Base-by-base conservation (phyloP, 2,113 vertebrate genomes). In the Leptodactylus fuscus region DNA sequence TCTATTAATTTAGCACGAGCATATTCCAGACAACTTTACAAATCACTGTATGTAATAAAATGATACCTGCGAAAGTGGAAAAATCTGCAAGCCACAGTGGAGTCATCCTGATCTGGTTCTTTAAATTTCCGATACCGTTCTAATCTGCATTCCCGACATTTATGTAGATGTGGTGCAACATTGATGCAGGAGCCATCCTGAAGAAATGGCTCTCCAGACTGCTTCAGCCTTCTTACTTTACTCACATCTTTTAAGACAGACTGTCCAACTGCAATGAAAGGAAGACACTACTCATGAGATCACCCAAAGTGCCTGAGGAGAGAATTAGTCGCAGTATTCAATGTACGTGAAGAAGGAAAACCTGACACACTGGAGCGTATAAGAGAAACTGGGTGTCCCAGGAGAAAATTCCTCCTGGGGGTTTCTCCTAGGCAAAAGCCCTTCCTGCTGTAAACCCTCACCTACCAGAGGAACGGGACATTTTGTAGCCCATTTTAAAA, bases 171-270 rank as follows among this genome's bases (percentile, higher is more conserved):
- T 73, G 98, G 98, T 3, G 98, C 98, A 70, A 99, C 98, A 0
- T 97, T 99, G 92, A 99, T 99, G 89, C 98, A 99, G 22, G 98
- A 99, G 51, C 97, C 98, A 73, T 99, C 98, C 90, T 99, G 98
- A 60, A 99, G 95, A 91, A 99, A 99, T 32, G 98, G 96, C 90
- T 99, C 98, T 46, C 98, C 98, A 2, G 97, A 98, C 91, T 98
- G 98, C 90, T 99, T 99, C 89, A 99, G 91, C 89, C 97, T 97
- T 80, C 97, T 97, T 83, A 99, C 97, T 90, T 99, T 99, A 88
- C 95, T 96, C 90, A 97, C 94, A 87, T 99, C 98, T 92, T 99
- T 98, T 85, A 99, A 94, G 82, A 99, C 94, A 22, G 97, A 99
- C 87, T 98, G 97, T 87, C 97, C 97, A 90, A 96, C 98, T 99